A percentile compares a stretch with the other conserved stretches of the same genome.
phyloP scores from a whole-genome alignment of 2,888 invertebrate species.

The Dryadula phaetusa region DNA sequence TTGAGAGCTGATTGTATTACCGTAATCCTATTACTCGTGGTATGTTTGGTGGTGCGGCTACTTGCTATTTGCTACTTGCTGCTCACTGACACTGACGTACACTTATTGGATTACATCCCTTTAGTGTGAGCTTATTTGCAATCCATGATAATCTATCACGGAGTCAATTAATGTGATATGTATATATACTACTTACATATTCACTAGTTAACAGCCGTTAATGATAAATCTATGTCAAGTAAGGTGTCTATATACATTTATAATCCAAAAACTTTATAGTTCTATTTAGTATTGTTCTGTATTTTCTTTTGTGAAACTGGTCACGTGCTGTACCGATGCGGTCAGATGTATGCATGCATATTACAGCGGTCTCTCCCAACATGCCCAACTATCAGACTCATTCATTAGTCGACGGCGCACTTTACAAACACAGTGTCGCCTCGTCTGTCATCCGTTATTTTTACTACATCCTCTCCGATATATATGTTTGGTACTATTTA shows the following conservation, averaged over 20 bases:
- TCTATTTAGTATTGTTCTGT: too few relatives aligned
- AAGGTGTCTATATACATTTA: too few relatives aligned
- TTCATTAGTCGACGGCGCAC: background rate
- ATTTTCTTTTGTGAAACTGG: background rate
- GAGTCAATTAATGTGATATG: background rate
- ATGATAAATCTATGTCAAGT: too few relatives aligned
- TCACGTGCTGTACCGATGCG: background rate
- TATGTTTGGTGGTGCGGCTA: background rate
- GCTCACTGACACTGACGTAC: background rate
- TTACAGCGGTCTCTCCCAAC: too few relatives aligned
- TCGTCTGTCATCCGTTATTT: conserved; percentile 22
- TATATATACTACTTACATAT: background rate
- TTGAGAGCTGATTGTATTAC: conserved; percentile 25
- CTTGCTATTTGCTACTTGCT: background rate
- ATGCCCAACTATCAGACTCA: background rate
- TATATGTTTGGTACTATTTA: conserved; percentile 1
- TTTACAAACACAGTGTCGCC: conserved; percentile 11
- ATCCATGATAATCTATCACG: background rate
- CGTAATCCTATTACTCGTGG: conserved; percentile 21
- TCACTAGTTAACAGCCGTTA: too few relatives aligned
- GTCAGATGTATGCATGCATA: too few relatives aligned
- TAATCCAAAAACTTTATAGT: too few relatives aligned
- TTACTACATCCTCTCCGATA: conserved; percentile 13
- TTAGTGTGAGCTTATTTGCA: background rate
- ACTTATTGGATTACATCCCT: conserved; percentile 1